phyloP scores from a whole-genome alignment of 2,113 vertebrate species.

The Puffinus mauretanicus region DNA sequence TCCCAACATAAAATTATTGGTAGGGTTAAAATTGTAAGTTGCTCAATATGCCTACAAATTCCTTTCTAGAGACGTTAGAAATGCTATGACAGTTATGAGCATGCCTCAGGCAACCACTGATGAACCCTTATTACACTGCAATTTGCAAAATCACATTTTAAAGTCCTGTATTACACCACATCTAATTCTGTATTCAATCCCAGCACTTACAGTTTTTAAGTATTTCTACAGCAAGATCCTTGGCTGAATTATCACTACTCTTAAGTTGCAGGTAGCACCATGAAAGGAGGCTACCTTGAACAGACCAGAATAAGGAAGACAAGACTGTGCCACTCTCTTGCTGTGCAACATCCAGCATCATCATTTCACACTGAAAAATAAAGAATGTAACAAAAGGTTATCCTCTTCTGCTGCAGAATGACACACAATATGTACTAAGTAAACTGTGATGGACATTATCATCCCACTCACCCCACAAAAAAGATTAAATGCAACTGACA shows the following conservation, averaged over 20 bases:
- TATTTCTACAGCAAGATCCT: slow-evolving; percentile 82
- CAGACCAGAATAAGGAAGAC: slow-evolving; percentile 93
- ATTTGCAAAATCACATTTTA: background rate
- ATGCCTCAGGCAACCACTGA: background rate
- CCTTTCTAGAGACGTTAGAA: background rate
- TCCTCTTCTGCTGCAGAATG: background rate
- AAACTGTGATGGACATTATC: background rate
- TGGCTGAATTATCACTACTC: slow-evolving; percentile 67
- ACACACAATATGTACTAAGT: background rate
- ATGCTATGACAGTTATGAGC: background rate
- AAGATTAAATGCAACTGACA: background rate
- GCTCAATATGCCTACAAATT: background rate
- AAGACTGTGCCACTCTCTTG: slow-evolving; percentile 82
- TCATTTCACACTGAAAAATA: slow-evolving; percentile 84
- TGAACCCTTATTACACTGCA: background rate
- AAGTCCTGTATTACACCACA: background rate
- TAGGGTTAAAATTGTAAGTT: background rate
- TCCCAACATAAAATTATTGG: background rate
- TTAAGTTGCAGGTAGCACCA: slow-evolving; percentile 97
- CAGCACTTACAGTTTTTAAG: slow-evolving; percentile 87
- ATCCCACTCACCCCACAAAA: background rate
- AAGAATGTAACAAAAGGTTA: background rate
- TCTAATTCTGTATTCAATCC: background rate
- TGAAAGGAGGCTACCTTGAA: slow-evolving; percentile 92
- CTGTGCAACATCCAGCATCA: slow-evolving; percentile 79